Percentiles rank a stretch among this genome's conserved stretches.
Evolutionary conservation across 2,888 invertebrate species (phyloP).

Genomic region (Drosophila falleni): DNA sequence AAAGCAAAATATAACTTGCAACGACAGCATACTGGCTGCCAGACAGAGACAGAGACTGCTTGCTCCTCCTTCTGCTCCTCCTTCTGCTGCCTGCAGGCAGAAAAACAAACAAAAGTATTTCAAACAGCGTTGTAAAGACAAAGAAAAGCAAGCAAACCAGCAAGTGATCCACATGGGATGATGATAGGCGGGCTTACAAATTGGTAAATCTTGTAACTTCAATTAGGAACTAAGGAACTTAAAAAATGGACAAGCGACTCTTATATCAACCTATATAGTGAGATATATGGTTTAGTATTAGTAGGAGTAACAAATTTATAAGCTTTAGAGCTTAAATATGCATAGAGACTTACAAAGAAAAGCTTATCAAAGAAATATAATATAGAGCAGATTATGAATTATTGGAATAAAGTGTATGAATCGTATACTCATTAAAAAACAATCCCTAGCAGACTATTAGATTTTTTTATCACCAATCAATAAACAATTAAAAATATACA

Average conservation of each 20-base stretch:
- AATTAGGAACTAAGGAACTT: conserved; percentile 54
- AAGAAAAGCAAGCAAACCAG: conserved; percentile 40
- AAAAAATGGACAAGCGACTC: conserved; percentile 1
- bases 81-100: conserved; percentile 19
- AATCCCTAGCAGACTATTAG: too few relatives aligned
- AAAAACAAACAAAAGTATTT: conserved; percentile 68
- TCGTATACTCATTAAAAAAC: too few relatives aligned
- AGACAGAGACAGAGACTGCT: neutral
- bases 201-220: conserved; percentile 69
- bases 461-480: too few relatives aligned
- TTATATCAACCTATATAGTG: conserved; percentile 1
- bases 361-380: too few relatives aligned
- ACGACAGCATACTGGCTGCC: conserved; percentile 25
- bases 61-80: too few relatives aligned
- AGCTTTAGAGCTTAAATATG: too few relatives aligned
- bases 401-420: too few relatives aligned
- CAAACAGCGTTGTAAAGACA: conserved; percentile 52
- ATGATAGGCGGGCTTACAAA: conserved; percentile 65
- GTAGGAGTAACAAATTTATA: too few relatives aligned
- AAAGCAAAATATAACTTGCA: conserved; percentile 48
- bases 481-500: too few relatives aligned
- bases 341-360: too few relatives aligned
- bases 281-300: neutral
- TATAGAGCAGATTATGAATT: too few relatives aligned
- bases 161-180: conserved; percentile 45